Base-by-base conservation (phyloP, 2,797 vertebrate species). In the Columba guinea region DNA sequence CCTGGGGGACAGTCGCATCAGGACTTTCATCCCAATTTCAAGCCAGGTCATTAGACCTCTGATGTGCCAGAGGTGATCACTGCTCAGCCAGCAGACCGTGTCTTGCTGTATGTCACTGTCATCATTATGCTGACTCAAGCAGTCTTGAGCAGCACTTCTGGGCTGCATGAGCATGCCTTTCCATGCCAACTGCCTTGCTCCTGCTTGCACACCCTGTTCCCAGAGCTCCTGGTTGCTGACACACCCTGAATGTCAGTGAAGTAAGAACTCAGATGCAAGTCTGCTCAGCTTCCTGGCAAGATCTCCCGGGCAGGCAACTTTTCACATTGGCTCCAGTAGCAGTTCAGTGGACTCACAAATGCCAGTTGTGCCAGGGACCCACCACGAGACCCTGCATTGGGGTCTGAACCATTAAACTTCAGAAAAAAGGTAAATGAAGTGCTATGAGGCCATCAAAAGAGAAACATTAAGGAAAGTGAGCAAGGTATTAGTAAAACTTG, bases 181-280 rank as follows among this genome's bases (percentile, higher is more conserved):
- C 85, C 76, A 89, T n/a, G 65, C 56, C 82, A 87, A 5, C 46
- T 83, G 76, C 39, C 35, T 69, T 16, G 48, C 83, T 92, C n/a
- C 81, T 53, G 59, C 41, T 89, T 92, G 86, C 90, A 95, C 90
- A 87, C 63, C 52, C 90, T 63, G 70, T 93, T 95, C 88, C 84
- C 88, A 93, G 74, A 87, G n/a, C 44, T 93, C 52, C 78, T 64
- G 58, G 39, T 3, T 90, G 92, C 70, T 83, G 92, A 84, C 96
- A 95, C 90, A 0, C 93, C 94, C 90, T 90, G 39, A 84, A 74
- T 16, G 11, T n/a, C 77, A 90, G 80, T 81, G 55, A 92, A 89
- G 53, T 35, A 91, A 94, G 83, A 86, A 58, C 15, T 34, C 73
- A 94, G 65, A 37, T 74, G 51, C 89, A 90, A 91, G 75, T 46